phyloP scores from a whole-genome alignment of 1,140 invertebrate genomes.

The Akabosia matsudoensis region DNA sequence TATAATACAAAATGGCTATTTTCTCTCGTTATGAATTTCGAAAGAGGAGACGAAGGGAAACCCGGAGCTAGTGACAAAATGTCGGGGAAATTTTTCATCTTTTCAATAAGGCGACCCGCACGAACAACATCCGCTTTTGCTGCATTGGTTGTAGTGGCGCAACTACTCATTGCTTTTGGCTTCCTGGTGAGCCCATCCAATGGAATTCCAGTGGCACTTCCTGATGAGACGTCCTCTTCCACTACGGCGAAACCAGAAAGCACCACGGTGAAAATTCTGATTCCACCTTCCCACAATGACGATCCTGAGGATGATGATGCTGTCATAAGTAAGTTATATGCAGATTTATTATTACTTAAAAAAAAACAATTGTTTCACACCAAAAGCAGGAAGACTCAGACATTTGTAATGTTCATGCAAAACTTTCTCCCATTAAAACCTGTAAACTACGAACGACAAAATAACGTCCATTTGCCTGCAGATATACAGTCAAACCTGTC shows the following conservation, averaged over 20 bases:
- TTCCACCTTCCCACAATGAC: conserved; percentile 4
- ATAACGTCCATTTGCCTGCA: too few species aligned
- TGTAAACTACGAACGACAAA: too few species aligned
- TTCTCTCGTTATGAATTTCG: background rate
- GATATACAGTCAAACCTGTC: too few species aligned
- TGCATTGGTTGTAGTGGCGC: background rate
- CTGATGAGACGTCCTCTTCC: background rate
- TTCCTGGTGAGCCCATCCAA: conserved; percentile 1
- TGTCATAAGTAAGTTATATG: conserved; percentile 10
- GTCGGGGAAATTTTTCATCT: conserved; percentile 20
- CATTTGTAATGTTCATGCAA: too few species aligned
- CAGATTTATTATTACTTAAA: background rate
- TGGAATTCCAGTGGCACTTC: conserved; percentile 9
- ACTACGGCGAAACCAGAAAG: background rate
- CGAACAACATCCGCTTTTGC: background rate
- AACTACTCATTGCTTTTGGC: background rate
- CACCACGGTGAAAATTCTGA: conserved; percentile 21
- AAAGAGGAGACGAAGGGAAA: conserved; percentile 4
- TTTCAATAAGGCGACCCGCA: conserved; percentile 16
- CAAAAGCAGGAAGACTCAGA: too few species aligned
- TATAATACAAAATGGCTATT: background rate
- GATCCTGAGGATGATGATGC: conserved; percentile 17
- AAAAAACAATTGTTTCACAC: too few species aligned
- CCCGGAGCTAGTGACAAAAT: background rate
- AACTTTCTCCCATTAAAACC: too few species aligned